Evolutionary conservation across 2,113 vertebrate species (phyloP), one percentile per base, ranked within the genome.

Genomic region (Hiodon alosoides): DNA sequence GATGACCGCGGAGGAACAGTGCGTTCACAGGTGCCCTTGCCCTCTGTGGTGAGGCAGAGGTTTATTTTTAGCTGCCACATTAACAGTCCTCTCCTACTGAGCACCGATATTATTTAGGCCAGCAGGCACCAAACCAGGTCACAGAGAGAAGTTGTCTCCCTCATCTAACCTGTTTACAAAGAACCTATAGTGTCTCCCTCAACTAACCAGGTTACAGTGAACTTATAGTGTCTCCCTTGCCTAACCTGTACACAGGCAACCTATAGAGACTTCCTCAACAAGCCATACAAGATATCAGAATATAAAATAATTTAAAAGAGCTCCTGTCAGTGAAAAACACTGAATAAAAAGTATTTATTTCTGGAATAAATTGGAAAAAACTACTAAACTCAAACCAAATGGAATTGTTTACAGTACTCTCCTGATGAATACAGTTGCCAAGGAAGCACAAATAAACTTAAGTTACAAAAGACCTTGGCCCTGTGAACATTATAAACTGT

Each of bases 401-500:
- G 66, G 50, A 68, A 68, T 68, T 50, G 52, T 68, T 68, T 68
- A 68, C 52, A 68, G 52, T 68, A n/a, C 66, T 68, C 66, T 68
- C 66, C 66, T 14, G 47, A 68, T 50, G 52, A 50, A 68, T 68
- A 51, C 66, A n/a, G 11, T 68, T 47, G 47, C 13, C 52, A 50
- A 50, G 66, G 66, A 68, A 68, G 66, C 66, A 11, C 16, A 68
- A 68, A 68, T 68, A 52, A 68, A 52, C 66, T 11, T 4, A 14
- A 11, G 9, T 59, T 4, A 3, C 9, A 59, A 11, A 59, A 7
- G 14, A 59, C 4, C 58, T 7, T 9, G 58, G 9, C 58, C 14
- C 14, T 31, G 31, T 31, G 31, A 31, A 31, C 31, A 31, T 31
- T 31, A 31, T 31, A 31, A 31, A 31, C 31, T 31, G 31, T 31